Evolutionary conservation across 2,888 invertebrate genomes (phyloP).

Genomic region (Miltochrista miniata): DNA sequence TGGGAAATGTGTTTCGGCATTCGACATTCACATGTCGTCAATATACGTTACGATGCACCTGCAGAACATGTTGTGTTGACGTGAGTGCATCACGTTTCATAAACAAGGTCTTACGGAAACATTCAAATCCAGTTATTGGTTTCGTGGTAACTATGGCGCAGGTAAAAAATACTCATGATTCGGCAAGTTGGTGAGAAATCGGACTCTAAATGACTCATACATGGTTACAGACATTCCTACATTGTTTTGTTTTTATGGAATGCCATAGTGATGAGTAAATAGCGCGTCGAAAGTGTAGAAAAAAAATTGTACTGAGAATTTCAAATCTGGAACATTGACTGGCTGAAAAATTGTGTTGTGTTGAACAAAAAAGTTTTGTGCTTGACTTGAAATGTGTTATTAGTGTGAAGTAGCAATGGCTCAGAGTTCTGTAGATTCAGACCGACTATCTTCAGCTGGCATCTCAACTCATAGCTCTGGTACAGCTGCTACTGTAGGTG

Average conservation of each 20-base stretch:
- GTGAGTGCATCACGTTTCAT: constrained; percentile 55
- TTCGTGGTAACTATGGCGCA: constrained; percentile 56
- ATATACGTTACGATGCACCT: constrained; percentile 77
- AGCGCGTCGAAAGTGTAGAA: constrained; percentile 34
- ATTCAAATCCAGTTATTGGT: constrained; percentile 57
- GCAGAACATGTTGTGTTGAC: constrained; percentile 61
- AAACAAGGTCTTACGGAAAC: constrained; percentile 49
- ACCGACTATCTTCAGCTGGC: constrained; percentile 77
- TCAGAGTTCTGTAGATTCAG: constrained; percentile 76
- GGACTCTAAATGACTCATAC: constrained; percentile 77
- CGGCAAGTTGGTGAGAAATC: constrained; percentile 55
- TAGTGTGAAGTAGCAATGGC: constrained; percentile 55
- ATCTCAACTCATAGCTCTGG: constrained; percentile 79
- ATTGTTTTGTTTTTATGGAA: constrained; percentile 77
- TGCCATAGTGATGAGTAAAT: constrained; percentile 69
- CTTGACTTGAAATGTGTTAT: constrained; percentile 19
- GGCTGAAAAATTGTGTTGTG: no score
- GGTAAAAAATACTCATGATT: constrained; percentile 54
- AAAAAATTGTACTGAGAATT: constrained; percentile 16
- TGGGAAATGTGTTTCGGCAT: constrained; percentile 65
- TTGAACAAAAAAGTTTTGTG: no score
- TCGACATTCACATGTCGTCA: constrained; percentile 35
- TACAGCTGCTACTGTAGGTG: constrained; percentile 74
- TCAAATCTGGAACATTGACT: constrained; percentile 5
- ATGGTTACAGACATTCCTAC: constrained; percentile 61